These are phyloP conservation scores for Pachyuromys duprasi DNA, from an alignment of 2,797 vertebrate species.

Conservation along the genomic window DNA sequence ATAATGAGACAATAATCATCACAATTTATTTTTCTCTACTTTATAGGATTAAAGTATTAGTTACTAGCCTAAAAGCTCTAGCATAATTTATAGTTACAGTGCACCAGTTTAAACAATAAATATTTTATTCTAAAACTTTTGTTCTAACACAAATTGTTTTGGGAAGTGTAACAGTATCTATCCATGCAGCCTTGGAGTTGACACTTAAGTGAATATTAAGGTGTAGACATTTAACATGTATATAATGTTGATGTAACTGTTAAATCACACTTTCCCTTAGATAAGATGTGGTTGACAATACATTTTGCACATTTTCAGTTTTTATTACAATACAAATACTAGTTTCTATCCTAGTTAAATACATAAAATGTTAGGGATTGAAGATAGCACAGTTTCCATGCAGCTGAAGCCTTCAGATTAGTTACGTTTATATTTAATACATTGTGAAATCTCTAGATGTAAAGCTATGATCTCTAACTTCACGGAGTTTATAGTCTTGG, in stretches of 20 bases:
- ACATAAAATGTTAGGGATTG: not conserved
- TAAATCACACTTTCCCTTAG: not conserved
- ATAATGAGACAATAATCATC: not conserved
- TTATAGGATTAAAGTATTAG: not conserved
- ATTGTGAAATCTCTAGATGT: not conserved
- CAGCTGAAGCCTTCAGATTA: not conserved
- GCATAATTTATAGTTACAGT: not conserved
- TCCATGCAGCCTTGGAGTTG: not conserved
- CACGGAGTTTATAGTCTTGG: not conserved
- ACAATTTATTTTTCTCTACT: not conserved
- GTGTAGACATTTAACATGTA: not conserved
- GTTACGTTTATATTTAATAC: conserved; percentile 33
- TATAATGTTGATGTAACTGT: not conserved
- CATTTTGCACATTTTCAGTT: not conserved
- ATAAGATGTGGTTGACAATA: not conserved
- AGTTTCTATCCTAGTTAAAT: not conserved
- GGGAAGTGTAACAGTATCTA: not conserved
- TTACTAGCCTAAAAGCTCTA: not conserved
- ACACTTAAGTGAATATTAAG: not conserved
- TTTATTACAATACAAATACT: not conserved
- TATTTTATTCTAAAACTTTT: not conserved
- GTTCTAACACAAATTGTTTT: not conserved
- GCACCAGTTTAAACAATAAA: not conserved
- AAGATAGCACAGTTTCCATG: conserved; percentile 11
- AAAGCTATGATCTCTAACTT: conserved; percentile 5